phyloP scores from a whole-genome alignment of 1,140 invertebrate genomes.

The Cardiocondyla obscurior region DNA sequence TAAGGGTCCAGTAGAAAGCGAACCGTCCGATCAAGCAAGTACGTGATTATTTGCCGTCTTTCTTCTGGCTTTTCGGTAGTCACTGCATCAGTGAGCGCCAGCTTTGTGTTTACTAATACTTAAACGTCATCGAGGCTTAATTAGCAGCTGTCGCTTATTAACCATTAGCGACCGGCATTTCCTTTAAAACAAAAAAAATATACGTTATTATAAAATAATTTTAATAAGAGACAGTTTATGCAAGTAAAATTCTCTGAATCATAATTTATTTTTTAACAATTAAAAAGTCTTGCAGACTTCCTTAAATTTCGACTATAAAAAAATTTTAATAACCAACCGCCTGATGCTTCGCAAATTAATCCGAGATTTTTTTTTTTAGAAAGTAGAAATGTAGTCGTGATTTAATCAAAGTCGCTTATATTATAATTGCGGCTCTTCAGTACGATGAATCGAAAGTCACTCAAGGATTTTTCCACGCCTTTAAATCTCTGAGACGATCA shows the following conservation, averaged over 20 bases:
- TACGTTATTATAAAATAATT: not conserved
- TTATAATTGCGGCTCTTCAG: not conserved
- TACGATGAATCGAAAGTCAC: not conserved
- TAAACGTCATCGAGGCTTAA: not conserved
- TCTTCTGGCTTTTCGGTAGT: not conserved
- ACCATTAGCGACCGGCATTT: not conserved
- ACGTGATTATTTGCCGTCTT: not conserved
- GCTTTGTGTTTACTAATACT: not conserved
- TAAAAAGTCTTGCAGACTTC: not conserved
- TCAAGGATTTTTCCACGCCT: not conserved
- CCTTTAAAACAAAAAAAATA: no score
- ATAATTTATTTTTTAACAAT: not conserved
- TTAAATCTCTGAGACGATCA: not conserved
- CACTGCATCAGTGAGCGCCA: not conserved
- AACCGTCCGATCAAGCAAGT: not conserved
- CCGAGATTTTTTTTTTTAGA: not conserved
- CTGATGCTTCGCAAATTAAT: not conserved
- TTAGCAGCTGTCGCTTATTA: not conserved
- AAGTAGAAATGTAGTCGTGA: not conserved
- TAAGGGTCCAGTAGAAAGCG: conserved; percentile 21
- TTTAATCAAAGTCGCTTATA: not conserved
- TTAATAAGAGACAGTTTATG: not conserved
- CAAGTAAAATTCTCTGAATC: not conserved
- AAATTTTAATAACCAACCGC: not conserved
- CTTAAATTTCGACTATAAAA: not conserved